Conservation (phyloP, 2,797 vertebrate species). For the Numenius phaeopus region DNA sequence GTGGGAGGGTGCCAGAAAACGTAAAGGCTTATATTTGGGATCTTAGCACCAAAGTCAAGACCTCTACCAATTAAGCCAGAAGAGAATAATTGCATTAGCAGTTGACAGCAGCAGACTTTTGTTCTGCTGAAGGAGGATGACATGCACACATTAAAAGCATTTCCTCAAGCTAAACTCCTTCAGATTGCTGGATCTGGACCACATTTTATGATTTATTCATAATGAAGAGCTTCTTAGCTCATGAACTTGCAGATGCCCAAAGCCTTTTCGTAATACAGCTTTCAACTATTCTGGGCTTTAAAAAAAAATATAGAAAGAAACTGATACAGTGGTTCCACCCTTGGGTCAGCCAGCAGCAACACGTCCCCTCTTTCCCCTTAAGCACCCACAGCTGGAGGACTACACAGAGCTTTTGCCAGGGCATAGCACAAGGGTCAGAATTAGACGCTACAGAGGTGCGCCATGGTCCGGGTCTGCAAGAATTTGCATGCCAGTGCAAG, state of each 20-base stretch:
- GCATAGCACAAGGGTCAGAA: background rate
- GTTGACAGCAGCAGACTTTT: conserved; percentile 3
- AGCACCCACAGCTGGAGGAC: background rate
- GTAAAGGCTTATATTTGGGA: background rate
- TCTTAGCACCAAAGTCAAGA: background rate
- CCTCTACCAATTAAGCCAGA: conserved; percentile 10
- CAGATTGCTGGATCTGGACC: background rate
- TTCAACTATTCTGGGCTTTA: background rate
- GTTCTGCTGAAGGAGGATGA: conserved; percentile 4
- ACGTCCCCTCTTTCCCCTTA: background rate
- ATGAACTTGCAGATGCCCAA: background rate
- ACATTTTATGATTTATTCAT: conserved; percentile 16
- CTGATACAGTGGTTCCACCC: background rate
- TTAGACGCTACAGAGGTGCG: background rate
- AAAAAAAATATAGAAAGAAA: background rate
- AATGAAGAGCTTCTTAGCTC: background rate
- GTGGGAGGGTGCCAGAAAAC: background rate
- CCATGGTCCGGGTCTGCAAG: background rate
- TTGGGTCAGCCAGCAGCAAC: background rate
- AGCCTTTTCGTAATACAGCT: background rate
- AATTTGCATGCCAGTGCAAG: background rate
- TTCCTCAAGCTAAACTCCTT: conserved; percentile 26
- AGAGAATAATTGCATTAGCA: conserved; percentile 16
- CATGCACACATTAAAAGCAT: background rate
- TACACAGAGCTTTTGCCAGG: background rate